Percentiles rank a stretch among this genome's conserved stretches.
phyloP scores from a whole-genome alignment of 2,113 vertebrate genomes.

The Columba livia region DNA sequence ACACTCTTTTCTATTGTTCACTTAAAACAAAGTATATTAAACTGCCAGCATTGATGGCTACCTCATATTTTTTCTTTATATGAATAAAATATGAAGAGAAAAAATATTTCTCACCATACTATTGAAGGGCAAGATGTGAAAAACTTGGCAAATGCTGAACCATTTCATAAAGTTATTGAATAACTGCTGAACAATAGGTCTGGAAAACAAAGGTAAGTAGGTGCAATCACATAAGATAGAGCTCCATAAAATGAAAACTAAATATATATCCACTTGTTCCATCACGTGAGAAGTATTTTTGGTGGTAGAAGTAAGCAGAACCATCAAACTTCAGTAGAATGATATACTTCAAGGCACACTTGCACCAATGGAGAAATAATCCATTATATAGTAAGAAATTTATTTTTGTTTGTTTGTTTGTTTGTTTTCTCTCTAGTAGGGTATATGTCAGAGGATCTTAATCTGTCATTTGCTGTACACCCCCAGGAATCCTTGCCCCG shows the following conservation, averaged over 20 bases:
- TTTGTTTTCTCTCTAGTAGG: background rate
- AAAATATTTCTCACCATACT: background rate
- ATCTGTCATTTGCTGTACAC: background rate
- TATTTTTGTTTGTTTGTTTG: background rate
- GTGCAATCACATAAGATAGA: background rate
- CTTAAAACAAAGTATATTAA: background rate
- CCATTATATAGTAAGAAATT: background rate
- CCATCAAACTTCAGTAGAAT: background rate
- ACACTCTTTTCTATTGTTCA: background rate
- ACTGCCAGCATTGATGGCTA: background rate
- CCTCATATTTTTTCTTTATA: background rate
- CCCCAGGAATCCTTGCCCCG: background rate
- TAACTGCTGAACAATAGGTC: background rate
- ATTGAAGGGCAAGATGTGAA: background rate
- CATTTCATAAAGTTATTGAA: background rate
- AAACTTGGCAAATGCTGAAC: background rate
- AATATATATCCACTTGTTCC: background rate
- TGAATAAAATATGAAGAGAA: background rate
- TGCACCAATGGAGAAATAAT: background rate
- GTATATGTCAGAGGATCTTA: background rate
- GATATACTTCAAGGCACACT: background rate
- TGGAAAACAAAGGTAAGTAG: slow-evolving; percentile 17
- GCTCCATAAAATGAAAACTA: slow-evolving; percentile 6
- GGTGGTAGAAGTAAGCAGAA: slow-evolving; percentile 21
- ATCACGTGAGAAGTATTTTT: background rate